Conservation (phyloP, 2,888 invertebrate species). For the Hemistola chrysoprasaria region DNA sequence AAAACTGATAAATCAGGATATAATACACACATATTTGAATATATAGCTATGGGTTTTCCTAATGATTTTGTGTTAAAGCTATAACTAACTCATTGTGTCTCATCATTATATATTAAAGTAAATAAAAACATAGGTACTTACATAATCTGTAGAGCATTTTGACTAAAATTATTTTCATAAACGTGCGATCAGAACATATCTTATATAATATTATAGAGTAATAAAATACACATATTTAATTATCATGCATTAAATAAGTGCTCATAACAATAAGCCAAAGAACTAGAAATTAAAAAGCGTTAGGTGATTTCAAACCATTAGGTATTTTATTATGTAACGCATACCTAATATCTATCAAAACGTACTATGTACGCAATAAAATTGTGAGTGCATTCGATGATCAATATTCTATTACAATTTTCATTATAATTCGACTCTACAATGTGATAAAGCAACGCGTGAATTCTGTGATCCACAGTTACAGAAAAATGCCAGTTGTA, state of each 20-base stretch:
- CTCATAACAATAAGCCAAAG: background rate
- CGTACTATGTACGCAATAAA: background rate
- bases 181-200: constrained; percentile 4
- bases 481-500: too few relatives aligned
- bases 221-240: too few relatives aligned
- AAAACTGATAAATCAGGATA: constrained; percentile 4
- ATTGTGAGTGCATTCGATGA: constrained; percentile 35
- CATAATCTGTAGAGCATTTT: too few relatives aligned
- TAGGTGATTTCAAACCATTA: constrained; percentile 4
- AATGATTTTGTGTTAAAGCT: constrained; percentile 4
- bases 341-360: too few relatives aligned
- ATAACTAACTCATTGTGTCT: constrained; percentile 5
- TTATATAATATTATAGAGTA: background rate
- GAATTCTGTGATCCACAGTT: too few relatives aligned
- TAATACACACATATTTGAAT: constrained; percentile 13
- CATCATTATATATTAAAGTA: background rate
- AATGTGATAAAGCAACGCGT: too few relatives aligned
- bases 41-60: constrained; percentile 7
- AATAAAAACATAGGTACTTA: background rate
- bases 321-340: constrained; percentile 1
- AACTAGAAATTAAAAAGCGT: constrained; percentile 3
- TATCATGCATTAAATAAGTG: background rate
- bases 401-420: constrained; percentile 33
- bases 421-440: background rate
- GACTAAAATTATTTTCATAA: too few relatives aligned